Evolutionary conservation across 2,113 vertebrate species (phyloP), one percentile per base, ranked within the genome.

Genomic region (Sardina pilchardus): DNA sequence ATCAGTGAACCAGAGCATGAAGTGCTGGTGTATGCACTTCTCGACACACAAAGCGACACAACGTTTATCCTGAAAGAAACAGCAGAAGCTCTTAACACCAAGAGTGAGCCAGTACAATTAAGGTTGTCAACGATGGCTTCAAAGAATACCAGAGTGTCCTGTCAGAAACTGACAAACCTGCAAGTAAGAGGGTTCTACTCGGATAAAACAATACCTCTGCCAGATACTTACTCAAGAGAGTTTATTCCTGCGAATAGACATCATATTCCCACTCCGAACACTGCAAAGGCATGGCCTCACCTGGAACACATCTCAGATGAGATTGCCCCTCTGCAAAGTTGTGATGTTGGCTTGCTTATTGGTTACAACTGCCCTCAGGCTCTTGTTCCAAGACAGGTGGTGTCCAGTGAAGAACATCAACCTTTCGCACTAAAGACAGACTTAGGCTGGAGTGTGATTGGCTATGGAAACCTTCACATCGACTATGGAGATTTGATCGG

Each of bases 321-420:
- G 26, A 87, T 91, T 1, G 85, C 88, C 26, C 85, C 89, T 81
- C 81, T n/a, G 0, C 81, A 85, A 26, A 67, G 24, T 1, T 89
- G 89, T 78, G 86, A 87, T 2, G 14, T 91, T 1, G 53, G 88
- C 4, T 36, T 91, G 16, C 30, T 90, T 7, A 91, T 88, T 6
- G 86, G 87, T 8, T 89, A 89, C 78, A 88, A 89, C 47, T 89
- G 86, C 39, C 21, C 85, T 14, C 87, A 86, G 86, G 84, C 88
- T 7, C 82, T 91, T 1, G 6, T 88, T 0, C 85, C 82, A 16
- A 85, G 81, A 82, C 30, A 88, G 50, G 86, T 89, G 0, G 83
- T 88, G 16, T 2, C 78, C 44, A 83, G 89, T 9, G 17, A 83
- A 39, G 82, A 86, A 21, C 84, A 87, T 50, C 21, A 83, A 67